These are phyloP conservation scores for Ichneumon xanthorius DNA, from an alignment of 2,888 invertebrate species.

Conservation along the genomic window DNA sequence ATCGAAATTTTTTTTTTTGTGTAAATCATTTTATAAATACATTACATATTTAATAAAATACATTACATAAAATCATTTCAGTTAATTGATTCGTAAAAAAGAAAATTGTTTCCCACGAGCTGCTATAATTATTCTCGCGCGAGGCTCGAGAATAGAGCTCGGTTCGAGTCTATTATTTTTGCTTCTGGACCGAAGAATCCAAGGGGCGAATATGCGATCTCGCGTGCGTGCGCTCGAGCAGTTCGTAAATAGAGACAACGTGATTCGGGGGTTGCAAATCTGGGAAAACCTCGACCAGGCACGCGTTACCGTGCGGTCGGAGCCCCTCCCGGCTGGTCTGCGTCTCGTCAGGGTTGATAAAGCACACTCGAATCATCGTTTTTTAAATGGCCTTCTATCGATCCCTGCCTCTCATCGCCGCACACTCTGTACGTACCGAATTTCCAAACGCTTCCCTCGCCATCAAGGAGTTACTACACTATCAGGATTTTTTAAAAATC, in stretches of 20 bases:
- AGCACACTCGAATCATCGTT: constrained; percentile 80
- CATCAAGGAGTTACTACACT: too few relatives aligned
- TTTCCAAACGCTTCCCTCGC: constrained; percentile 7
- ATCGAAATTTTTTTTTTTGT: too few relatives aligned
- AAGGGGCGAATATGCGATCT: constrained; percentile 63
- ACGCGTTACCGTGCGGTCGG: constrained; percentile 82
- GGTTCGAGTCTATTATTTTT: constrained; percentile 78
- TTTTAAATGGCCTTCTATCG: constrained; percentile 73
- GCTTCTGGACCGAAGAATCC: constrained; percentile 65
- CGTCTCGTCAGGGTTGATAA: constrained; percentile 77
- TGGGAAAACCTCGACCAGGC: constrained; percentile 82
- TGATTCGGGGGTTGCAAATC: constrained; percentile 72
- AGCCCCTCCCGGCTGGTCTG: constrained; percentile 74
- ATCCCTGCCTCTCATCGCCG: constrained; percentile 45
- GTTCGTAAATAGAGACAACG: constrained; percentile 54
- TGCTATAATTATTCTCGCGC: not conserved
- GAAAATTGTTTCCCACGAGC: too few relatives aligned
- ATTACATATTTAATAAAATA: too few relatives aligned
- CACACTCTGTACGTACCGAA: not conserved
- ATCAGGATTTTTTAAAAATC: too few relatives aligned
- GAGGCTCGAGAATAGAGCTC: constrained; percentile 47
- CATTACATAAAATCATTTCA: too few relatives aligned
- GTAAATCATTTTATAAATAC: too few relatives aligned
- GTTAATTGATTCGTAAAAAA: too few relatives aligned
- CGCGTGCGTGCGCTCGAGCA: constrained; percentile 36